Conservation (phyloP, 2,797 vertebrate genomes). For the Protosalanx chinensis region DNA sequence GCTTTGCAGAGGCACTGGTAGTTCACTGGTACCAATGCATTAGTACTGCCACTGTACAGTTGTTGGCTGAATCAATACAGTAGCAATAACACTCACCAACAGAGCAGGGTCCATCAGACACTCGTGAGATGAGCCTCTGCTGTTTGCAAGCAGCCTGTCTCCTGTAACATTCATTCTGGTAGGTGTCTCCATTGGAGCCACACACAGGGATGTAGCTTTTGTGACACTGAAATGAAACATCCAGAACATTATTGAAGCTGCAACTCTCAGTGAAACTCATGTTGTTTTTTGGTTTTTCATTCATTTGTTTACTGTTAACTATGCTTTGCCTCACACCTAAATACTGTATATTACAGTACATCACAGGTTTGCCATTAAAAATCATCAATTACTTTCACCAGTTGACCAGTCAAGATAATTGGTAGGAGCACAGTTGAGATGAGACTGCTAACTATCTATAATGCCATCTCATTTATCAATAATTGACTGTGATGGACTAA, state of each 20-base stretch:
- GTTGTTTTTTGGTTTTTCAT: too few relatives aligned
- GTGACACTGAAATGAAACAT: constrained; percentile 77
- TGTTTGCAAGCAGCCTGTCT: constrained; percentile 92
- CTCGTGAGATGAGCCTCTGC: constrained; percentile 85
- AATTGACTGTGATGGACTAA: constrained; percentile 23
- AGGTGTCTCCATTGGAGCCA: constrained; percentile 95
- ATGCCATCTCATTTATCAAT: constrained; percentile 42
- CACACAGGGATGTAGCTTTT: constrained; percentile 93
- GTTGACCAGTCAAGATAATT: constrained; percentile 13
- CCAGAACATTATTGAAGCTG: constrained; percentile 15
- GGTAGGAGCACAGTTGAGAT: constrained; percentile 32
- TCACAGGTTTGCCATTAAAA: neutral
- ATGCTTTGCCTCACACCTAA: neutral
- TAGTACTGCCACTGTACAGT: neutral
- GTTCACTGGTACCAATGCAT: neutral
- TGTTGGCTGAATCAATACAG: neutral
- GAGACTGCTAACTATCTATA: constrained; percentile 36
- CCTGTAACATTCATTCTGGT: constrained; percentile 95
- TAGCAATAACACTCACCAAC: constrained; percentile 75
- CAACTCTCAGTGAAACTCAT: neutral
- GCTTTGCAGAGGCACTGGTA: too few relatives aligned
- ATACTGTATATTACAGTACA: neutral
- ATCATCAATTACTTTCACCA: neutral
- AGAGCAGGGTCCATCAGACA: constrained; percentile 85
- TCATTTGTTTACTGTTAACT: neutral